A percentile compares a stretch with the other conserved stretches of the same genome.
phyloP scores from a whole-genome alignment of 2,888 invertebrate species.

The Pterostichus madidus region DNA sequence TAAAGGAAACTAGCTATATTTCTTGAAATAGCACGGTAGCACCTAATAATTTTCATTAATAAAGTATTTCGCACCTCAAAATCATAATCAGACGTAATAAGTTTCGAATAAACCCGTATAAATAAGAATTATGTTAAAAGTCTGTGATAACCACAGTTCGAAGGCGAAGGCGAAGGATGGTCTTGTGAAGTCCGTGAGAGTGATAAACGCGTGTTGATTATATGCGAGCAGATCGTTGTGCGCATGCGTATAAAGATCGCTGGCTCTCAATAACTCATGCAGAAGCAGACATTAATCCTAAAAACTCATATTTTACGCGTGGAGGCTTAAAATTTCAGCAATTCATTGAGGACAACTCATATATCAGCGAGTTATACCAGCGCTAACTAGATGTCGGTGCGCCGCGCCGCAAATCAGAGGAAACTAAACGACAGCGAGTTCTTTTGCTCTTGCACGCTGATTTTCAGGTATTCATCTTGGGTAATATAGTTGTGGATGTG shows the following conservation, averaged over 20 bases:
- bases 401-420: slow-evolving; percentile 38
- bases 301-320: slow-evolving; percentile 72
- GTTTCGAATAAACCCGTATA: not conserved
- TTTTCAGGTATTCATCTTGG: slow-evolving; percentile 58
- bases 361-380: slow-evolving; percentile 53
- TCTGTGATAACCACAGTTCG: slow-evolving; percentile 16
- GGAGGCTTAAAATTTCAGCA: slow-evolving; percentile 74
- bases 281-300: slow-evolving; percentile 73
- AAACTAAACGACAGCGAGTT: slow-evolving; percentile 30
- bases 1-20: not conserved
- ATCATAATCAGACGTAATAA: slow-evolving; percentile 2
- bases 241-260: slow-evolving; percentile 53
- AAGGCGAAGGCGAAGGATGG: slow-evolving; percentile 13
- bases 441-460: slow-evolving; percentile 50
- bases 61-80: slow-evolving; percentile 7
- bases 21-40: not conserved
- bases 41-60: not conserved
- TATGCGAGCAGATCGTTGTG: slow-evolving; percentile 49
- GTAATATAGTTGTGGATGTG: slow-evolving; percentile 55
- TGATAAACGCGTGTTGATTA: slow-evolving; percentile 60
- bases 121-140: slow-evolving; percentile 25
- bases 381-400: slow-evolving; percentile 58
- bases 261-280: slow-evolving; percentile 32
- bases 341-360: slow-evolving; percentile 62
- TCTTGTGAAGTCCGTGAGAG: not conserved